Evolutionary conservation across 2,113 vertebrate species (phyloP).

Genomic region (Corvus moneduloides): DNA sequence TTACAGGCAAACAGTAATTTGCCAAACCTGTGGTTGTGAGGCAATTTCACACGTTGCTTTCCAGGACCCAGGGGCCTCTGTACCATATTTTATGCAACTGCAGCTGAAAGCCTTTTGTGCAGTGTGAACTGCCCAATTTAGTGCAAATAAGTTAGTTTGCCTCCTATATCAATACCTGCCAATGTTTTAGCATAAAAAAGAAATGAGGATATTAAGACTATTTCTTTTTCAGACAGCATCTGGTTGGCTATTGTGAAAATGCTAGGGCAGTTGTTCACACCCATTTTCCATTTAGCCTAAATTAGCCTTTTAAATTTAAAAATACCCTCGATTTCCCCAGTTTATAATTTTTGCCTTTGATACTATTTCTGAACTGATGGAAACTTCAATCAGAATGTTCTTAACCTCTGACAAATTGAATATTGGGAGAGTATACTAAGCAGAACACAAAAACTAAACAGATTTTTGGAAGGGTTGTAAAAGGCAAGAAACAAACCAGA

Average conservation of each 20-base stretch:
- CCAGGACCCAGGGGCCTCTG: neutral
- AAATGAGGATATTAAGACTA: neutral
- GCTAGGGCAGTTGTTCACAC: neutral
- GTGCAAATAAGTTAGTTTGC: neutral
- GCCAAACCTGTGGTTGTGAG: neutral
- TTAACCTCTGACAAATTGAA: constrained; percentile 16
- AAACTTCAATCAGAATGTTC: constrained; percentile 14
- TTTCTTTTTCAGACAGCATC: neutral
- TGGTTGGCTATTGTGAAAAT: neutral
- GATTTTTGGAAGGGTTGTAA: neutral
- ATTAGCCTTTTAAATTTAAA: constrained; percentile 31
- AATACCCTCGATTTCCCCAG: neutral
- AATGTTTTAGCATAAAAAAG: neutral
- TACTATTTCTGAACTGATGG: neutral
- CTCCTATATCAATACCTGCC: constrained; percentile 2
- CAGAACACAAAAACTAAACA: neutral
- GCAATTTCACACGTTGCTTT: neutral
- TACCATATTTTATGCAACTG: neutral
- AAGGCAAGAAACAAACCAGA: neutral
- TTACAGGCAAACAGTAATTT: neutral
- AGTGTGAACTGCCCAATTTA: neutral
- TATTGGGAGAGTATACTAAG: neutral
- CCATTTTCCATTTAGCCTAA: constrained; percentile 22
- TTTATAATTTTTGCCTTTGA: neutral
- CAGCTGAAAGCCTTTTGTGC: constrained; percentile 10